Conservation (phyloP, 2,888 invertebrate genomes). For the Trachelus iudaicus region DNA sequence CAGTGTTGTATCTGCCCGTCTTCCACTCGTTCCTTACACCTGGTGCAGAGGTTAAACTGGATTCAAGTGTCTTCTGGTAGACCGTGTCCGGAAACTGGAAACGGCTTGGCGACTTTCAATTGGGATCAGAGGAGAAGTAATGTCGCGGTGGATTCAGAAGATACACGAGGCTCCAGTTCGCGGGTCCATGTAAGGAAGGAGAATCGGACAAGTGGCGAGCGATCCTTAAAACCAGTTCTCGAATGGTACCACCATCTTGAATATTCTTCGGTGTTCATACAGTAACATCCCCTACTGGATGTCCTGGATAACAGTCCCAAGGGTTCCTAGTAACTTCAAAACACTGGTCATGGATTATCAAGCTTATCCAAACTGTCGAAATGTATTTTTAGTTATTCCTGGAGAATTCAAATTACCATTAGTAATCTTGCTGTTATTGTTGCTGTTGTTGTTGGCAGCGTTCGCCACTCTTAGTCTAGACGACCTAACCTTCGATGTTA, state of each 20-base stretch:
- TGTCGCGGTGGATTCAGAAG: neutral
- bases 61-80: neutral
- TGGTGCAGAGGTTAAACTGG: constrained; percentile 3
- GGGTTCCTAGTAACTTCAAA: neutral
- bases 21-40: neutral
- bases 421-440: neutral
- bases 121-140: neutral
- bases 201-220: neutral
- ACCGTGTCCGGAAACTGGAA: neutral
- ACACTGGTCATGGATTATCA: neutral
- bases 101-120: neutral
- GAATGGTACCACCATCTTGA: neutral
- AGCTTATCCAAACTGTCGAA: neutral
- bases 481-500: constrained; percentile 8
- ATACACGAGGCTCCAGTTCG: neutral
- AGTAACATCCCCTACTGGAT: neutral
- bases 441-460: neutral
- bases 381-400: neutral
- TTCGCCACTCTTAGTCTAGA: neutral
- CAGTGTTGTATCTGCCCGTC: neutral
- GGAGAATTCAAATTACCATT: neutral
- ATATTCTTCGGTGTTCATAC: neutral
- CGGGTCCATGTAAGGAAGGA: neutral
- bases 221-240: neutral
- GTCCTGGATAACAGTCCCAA: neutral